These are phyloP conservation scores for Eristalis pertinax DNA, from an alignment of 2,888 invertebrate genomes.

Conservation along the genomic window DNA sequence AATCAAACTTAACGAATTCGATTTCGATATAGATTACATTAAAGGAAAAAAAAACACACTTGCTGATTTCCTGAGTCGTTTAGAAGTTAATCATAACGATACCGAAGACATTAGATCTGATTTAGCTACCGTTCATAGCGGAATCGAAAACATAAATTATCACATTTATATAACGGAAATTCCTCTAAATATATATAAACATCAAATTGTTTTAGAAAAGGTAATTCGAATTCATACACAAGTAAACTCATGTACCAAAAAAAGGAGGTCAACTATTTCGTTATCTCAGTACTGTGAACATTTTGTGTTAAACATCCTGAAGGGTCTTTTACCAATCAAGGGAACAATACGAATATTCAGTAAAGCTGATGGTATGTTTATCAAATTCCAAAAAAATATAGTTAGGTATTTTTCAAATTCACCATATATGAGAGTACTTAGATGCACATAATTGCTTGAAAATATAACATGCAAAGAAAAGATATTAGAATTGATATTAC, in stretches of 20 bases:
- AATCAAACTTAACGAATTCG: constrained; percentile 75
- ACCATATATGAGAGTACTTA: constrained; percentile 17
- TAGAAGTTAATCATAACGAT: neutral
- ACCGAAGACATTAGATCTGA: neutral
- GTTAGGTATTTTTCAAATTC: constrained; percentile 20
- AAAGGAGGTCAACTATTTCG: neutral
- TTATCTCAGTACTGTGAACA: constrained; percentile 8
- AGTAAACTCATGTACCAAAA: constrained; percentile 16
- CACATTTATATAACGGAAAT: constrained; percentile 20
- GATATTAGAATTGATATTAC: neutral
- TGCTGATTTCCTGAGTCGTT: neutral
- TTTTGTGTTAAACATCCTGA: constrained; percentile 1
- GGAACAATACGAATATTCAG: constrained; percentile 3
- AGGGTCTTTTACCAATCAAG: constrained; percentile 6
- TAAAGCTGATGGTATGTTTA: constrained; percentile 5
- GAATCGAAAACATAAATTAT: constrained; percentile 15
- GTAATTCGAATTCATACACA: neutral
- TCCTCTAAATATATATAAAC: constrained; percentile 10
- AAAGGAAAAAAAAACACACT: constrained; percentile 66
- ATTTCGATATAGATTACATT: constrained; percentile 73
- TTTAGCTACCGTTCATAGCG: neutral
- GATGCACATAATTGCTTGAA: constrained; percentile 5
- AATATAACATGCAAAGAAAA: constrained; percentile 7
- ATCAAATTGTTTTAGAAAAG: neutral
- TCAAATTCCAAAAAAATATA: constrained; percentile 6